These are phyloP conservation scores for Tachypleus tridentatus DNA, from an alignment of 1,140 invertebrate species.

Conservation along the genomic window DNA sequence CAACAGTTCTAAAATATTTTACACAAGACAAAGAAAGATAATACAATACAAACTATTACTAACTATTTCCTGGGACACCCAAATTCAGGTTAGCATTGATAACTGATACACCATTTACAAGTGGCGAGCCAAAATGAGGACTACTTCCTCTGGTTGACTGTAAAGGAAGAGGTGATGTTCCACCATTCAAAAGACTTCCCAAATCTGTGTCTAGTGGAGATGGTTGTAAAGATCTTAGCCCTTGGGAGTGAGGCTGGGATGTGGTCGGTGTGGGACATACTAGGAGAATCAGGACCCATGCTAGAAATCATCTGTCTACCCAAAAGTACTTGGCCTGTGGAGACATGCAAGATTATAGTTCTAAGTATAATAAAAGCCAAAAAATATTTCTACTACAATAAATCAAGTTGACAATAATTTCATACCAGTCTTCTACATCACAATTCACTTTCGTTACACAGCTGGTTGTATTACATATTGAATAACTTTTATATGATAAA, in stretches of 20 bases:
- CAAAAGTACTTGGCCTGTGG: constrained; percentile 28
- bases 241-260: constrained; percentile 1
- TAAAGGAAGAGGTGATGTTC: not conserved
- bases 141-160: not conserved
- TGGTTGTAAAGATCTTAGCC: not conserved
- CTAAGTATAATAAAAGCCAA: too few relatives aligned
- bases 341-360: not conserved
- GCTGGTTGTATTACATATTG: too few relatives aligned
- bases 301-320: constrained; percentile 28
- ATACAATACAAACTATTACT: too few relatives aligned
- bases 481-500: too few relatives aligned
- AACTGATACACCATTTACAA: not conserved
- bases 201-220: constrained; percentile 3
- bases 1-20: too few relatives aligned
- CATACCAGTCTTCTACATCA: too few relatives aligned
- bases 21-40: too few relatives aligned
- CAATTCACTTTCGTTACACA: too few relatives aligned
- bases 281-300: constrained; percentile 22
- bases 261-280: not conserved
- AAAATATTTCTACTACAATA: too few relatives aligned
- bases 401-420: too few relatives aligned
- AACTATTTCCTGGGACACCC: too few relatives aligned
- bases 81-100: not conserved
- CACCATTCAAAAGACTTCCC: constrained; percentile 11
- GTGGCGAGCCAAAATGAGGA: constrained; percentile 5